Base-by-base conservation (phyloP, 92 coral and sea anemone species). In the Umimayanthus kanabou region DNA sequence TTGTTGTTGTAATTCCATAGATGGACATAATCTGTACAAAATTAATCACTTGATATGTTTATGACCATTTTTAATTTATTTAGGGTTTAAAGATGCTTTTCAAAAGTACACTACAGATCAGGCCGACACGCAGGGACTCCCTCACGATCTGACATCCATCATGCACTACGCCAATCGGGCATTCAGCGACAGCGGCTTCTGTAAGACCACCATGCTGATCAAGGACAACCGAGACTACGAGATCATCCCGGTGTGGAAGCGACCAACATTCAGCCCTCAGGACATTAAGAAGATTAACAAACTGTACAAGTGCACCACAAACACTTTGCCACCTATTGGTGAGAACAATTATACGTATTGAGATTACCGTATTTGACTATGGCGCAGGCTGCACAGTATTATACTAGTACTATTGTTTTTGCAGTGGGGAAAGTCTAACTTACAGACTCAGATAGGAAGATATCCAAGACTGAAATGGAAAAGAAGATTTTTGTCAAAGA, bases 101-200 rank as follows among this genome's bases (percentile, higher is more conserved):
- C 50, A 90, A 10, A 94, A 94, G 77, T 94, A 94, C 93, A 88
- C 74, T 6, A 85, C 85, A 65, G 70, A 79, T 4, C 92, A 94
- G 77, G 97, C 97, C 11, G 95, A 94, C 71, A 91, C 91, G 22
- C 97, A 92, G 26, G 97, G 97, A 45, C 90, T 80, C 81, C 90
- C 92, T 74, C 93, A 94, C 70, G 97, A 94, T 81, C 92, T 94
- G 26, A 94, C 97, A n/a, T 94, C 97, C 70, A 94, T 94, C 84
- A 94, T 94, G 97, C 97, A 94, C 87, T 94, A 94, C 85, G 94
- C 91, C 76, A 94, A 94, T 82, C 79, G 76, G 7, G 97, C 97
- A 2, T 94, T 94, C 64, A 89, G 93, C 28, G 89, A 89, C 66
- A 70, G 85, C 57, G 97, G 97, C 15, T 94, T 87, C 85, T 94